Conservation (phyloP, 2,113 vertebrate species). For the Bostrychus sinensis region DNA sequence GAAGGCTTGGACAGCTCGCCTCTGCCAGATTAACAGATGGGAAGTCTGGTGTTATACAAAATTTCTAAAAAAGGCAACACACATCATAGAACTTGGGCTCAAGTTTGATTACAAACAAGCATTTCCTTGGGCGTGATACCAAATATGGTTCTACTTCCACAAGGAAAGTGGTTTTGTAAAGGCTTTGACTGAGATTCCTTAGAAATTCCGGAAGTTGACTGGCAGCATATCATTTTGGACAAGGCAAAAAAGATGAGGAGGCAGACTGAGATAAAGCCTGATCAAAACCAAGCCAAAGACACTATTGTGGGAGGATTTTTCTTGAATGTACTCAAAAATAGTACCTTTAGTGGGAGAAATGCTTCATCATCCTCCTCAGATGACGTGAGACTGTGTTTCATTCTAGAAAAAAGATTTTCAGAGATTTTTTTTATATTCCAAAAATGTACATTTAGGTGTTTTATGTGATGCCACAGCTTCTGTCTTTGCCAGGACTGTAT, state of each 20-base stretch:
- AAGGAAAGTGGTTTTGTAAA: neutral
- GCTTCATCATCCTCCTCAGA: constrained; percentile 81
- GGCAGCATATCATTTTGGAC: constrained; percentile 55
- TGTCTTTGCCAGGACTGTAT: too few species aligned
- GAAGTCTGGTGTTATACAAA: constrained; percentile 27
- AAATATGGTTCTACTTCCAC: constrained; percentile 58
- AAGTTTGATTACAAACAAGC: neutral
- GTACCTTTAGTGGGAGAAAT: constrained; percentile 66
- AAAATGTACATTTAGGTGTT: neutral
- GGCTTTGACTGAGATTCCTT: constrained; percentile 34
- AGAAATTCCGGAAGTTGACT: constrained; percentile 52
- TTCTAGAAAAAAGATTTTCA: constrained; percentile 50
- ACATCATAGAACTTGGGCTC: constrained; percentile 31
- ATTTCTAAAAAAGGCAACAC: constrained; percentile 29
- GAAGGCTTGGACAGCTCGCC: constrained; percentile 82
- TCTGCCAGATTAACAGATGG: constrained; percentile 78
- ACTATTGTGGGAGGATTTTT: constrained; percentile 32
- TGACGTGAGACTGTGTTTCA: constrained; percentile 74
- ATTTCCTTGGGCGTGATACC: constrained; percentile 2
- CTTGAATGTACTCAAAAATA: constrained; percentile 6
- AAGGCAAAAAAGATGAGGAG: constrained; percentile 49
- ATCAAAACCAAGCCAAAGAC: constrained; percentile 43
- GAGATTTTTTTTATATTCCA: too few species aligned
- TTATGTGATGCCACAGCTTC: too few species aligned
- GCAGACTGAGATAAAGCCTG: constrained; percentile 52